Percentiles rank a stretch among this genome's conserved stretches.
Evolutionary conservation across 2,888 invertebrate species (phyloP).

Genomic region (Slavum lentiscoides): DNA sequence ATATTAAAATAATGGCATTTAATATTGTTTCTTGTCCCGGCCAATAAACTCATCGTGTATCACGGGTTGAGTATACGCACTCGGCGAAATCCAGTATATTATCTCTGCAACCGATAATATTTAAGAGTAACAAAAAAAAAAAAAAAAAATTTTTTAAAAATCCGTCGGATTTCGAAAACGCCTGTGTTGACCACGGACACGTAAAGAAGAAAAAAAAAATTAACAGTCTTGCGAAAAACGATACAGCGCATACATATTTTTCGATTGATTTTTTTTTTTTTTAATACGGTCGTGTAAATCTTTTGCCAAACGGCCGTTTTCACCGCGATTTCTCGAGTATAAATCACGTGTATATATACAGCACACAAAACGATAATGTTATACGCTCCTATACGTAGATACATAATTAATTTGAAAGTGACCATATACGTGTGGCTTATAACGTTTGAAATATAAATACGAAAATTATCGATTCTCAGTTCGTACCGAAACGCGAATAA

Average conservation of each 20-base stretch:
- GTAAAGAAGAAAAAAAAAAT: no score
- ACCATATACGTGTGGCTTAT: neutral
- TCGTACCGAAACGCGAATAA: no score
- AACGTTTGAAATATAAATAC: no score
- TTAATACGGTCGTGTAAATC: neutral
- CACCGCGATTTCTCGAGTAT: neutral
- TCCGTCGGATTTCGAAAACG: constrained; percentile 13
- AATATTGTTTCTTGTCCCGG: neutral
- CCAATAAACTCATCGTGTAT: no score
- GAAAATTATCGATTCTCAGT: no score
- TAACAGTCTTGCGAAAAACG: no score
- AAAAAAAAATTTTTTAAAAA: no score
- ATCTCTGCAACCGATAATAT: neutral
- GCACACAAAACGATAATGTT: neutral
- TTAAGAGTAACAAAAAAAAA: no score
- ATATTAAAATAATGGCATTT: neutral
- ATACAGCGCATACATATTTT: no score
- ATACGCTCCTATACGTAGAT: neutral
- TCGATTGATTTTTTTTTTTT: no score
- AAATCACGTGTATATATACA: neutral
- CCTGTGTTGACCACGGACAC: no score
- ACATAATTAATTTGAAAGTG: constrained; percentile 24
- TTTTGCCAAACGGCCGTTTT: constrained; percentile 24
- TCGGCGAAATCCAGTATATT: neutral
- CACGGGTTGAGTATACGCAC: no score